Percentiles rank a stretch among this genome's conserved stretches.
Conservation (phyloP, 2,888 invertebrate genomes). For the Oscheius sp. region DNA sequence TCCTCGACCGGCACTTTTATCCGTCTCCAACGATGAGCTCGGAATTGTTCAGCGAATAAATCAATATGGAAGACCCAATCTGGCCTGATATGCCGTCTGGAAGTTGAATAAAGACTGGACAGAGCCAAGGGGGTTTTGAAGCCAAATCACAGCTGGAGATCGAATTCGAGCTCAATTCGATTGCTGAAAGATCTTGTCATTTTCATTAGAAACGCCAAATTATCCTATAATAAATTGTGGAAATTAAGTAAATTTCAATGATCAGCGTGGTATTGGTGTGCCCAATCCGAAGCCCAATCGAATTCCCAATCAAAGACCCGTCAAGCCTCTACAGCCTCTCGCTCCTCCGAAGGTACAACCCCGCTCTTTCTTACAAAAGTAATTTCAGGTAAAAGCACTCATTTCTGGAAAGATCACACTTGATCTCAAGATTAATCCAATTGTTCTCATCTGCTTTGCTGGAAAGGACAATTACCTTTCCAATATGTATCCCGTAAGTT, state of each 20-base stretch:
- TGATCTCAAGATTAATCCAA: conserved; percentile 31
- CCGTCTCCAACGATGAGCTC: neutral
- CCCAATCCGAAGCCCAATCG: no score
- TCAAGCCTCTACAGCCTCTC: neutral
- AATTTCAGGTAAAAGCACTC: neutral
- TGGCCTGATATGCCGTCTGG: neutral
- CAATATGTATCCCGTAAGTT: conserved; percentile 41
- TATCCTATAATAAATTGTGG: neutral
- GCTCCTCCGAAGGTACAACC: neutral
- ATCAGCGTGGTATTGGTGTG: no score
- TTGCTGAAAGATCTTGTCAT: neutral
- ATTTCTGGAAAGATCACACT: conserved; percentile 7
- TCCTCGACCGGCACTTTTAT: neutral
- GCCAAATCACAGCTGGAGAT: no score
- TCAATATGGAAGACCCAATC: neutral
- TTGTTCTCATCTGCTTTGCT: conserved; percentile 48
- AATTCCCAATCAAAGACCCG: neutral
- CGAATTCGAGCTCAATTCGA: neutral
- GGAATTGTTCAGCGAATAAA: neutral
- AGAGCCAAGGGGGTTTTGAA: neutral
- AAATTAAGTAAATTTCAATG: no score
- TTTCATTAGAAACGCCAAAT: neutral
- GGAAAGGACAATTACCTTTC: conserved; percentile 52
- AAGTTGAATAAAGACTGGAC: neutral
- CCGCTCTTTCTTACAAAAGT: neutral